These are phyloP conservation scores for Pomatorhinus ruficollis DNA, from an alignment of 2,113 vertebrate species.

Conservation along the genomic window DNA sequence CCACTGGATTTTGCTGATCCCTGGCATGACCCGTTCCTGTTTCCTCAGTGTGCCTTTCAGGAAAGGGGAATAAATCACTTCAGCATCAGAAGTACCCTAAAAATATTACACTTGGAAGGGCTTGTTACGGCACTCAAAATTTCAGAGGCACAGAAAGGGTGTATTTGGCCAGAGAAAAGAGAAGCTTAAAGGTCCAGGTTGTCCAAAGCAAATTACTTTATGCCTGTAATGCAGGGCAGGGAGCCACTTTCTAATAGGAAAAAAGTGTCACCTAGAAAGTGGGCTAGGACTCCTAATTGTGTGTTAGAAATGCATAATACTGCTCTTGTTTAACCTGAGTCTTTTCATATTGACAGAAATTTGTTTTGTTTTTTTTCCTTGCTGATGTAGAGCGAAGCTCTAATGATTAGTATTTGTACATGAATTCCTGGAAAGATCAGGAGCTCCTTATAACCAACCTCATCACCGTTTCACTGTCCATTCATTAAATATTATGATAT, in stretches of 20 bases:
- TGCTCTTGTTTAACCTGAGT: constrained; percentile 37
- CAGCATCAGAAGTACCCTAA: neutral
- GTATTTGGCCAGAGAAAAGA: constrained; percentile 22
- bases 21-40: neutral
- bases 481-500: neutral
- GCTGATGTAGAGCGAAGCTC: neutral
- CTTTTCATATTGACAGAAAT: neutral
- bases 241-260: neutral
- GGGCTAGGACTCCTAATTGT: neutral
- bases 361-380: neutral
- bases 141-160: neutral
- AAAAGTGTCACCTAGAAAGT: constrained; percentile 5
- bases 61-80: constrained; percentile 2
- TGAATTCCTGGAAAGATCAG: neutral
- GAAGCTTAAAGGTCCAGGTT: neutral
- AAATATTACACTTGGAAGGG: constrained; percentile 18
- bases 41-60: neutral
- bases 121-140: neutral
- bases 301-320: neutral
- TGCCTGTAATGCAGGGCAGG: neutral
- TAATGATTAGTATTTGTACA: neutral
- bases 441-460: neutral
- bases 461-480: neutral
- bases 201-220: neutral
- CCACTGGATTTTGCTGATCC: neutral